These are phyloP conservation scores for Elysia crispata DNA, from an alignment of 2,888 invertebrate genomes.

Conservation along the genomic window DNA sequence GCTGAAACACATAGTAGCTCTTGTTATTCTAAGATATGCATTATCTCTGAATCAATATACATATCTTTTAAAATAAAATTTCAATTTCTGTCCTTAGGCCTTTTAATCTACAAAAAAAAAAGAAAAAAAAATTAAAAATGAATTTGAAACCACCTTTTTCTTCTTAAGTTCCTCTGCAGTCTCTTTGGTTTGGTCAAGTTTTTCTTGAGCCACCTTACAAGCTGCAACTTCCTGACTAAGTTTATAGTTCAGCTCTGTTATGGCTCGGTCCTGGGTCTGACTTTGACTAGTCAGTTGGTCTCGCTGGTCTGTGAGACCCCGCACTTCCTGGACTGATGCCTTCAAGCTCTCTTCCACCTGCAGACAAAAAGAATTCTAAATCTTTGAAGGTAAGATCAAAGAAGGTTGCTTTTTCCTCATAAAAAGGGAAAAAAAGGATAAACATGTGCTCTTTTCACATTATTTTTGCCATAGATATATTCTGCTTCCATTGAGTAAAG, in stretches of 20 bases:
- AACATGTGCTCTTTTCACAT: no score
- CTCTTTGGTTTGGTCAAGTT: slow-evolving; percentile 60
- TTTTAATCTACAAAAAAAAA: no score
- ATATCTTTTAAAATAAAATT: no score
- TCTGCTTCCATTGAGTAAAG: no score
- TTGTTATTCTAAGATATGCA: no score
- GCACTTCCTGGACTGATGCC: slow-evolving; percentile 61
- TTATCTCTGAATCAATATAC: no score
- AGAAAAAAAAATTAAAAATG: slow-evolving; percentile 3
- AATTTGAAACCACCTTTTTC: slow-evolving; percentile 56
- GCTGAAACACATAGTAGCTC: no score
- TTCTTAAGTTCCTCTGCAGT: slow-evolving; percentile 63
- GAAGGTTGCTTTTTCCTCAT: no score
- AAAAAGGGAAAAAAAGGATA: no score
- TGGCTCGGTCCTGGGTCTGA: slow-evolving; percentile 56
- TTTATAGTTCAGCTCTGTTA: slow-evolving; percentile 61
- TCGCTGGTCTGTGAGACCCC: slow-evolving; percentile 55
- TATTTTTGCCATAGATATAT: no score
- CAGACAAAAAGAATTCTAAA: neutral
- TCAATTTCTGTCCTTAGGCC: no score
- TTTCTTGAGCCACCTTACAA: slow-evolving; percentile 66
- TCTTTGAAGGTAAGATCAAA: no score
- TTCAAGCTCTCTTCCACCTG: slow-evolving; percentile 62
- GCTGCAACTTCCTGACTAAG: slow-evolving; percentile 65
- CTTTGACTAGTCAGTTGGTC: slow-evolving; percentile 59